phyloP scores from a whole-genome alignment of 2,797 vertebrate genomes.

The Morus bassanus region DNA sequence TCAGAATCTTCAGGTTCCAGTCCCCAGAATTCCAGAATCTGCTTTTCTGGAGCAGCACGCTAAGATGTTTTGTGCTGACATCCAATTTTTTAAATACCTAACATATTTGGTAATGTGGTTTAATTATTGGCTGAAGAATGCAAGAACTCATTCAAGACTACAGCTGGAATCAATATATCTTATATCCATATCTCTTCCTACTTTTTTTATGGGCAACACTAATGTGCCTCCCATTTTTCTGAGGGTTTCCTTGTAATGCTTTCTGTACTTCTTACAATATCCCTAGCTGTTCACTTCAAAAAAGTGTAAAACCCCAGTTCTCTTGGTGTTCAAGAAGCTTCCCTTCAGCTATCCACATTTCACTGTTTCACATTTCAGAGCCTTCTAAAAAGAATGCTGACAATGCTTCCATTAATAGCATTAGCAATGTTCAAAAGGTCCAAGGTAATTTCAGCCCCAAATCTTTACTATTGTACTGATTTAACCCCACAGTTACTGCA shows the following conservation, averaged over 20 bases:
- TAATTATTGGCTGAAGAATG: background rate
- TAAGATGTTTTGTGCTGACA: background rate
- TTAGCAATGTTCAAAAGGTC: background rate
- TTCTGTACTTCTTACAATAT: background rate
- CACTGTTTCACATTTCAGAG: background rate
- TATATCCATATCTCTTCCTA: accelerated
- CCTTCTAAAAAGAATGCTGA: background rate
- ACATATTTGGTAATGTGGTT: background rate
- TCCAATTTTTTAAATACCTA: background rate
- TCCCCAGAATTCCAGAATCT: background rate
- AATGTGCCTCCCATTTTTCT: background rate
- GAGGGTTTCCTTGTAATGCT: background rate
- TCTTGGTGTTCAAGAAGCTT: background rate
- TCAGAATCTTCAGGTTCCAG: background rate
- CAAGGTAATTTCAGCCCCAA: background rate
- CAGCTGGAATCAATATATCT: background rate
- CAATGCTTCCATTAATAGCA: background rate
- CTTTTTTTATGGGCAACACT: background rate
- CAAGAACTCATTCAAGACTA: background rate
- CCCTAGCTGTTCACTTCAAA: background rate
- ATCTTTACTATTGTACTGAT: background rate
- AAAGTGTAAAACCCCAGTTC: background rate
- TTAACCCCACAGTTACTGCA: background rate
- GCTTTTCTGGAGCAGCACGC: background rate
- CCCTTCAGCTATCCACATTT: background rate